phyloP scores from a whole-genome alignment of 2,113 vertebrate species.

The Lasiurus borealis region DNA sequence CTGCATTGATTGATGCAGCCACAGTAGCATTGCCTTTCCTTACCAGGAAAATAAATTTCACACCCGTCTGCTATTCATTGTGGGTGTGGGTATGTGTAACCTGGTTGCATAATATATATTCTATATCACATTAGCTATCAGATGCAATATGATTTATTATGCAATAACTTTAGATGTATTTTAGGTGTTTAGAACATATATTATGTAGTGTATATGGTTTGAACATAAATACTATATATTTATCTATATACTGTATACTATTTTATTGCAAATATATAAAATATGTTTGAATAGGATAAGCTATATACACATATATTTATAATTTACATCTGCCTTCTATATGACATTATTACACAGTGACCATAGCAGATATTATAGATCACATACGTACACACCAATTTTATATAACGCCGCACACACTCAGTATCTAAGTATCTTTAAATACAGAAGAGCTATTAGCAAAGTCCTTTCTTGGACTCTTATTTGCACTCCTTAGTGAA shows the following conservation, averaged over 20 bases:
- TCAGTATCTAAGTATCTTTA: slow-evolving; percentile 54
- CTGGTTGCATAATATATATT: slow-evolving; percentile 37
- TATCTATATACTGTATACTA: slow-evolving; percentile 40
- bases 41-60: slow-evolving; percentile 49
- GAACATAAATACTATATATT: slow-evolving; percentile 30
- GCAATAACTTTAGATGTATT: slow-evolving; percentile 23
- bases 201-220: background rate
- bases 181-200: slow-evolving; percentile 50
- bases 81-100: background rate
- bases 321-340: slow-evolving; percentile 42
- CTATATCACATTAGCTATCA: slow-evolving; percentile 35
- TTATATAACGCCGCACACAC: background rate
- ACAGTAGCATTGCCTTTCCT: slow-evolving; percentile 49
- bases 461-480: slow-evolving; percentile 43
- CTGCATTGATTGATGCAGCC: background rate
- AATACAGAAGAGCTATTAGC: slow-evolving; percentile 51
- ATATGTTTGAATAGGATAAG: slow-evolving; percentile 47
- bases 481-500: slow-evolving; percentile 52
- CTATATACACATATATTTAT: slow-evolving; percentile 12
- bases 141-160: slow-evolving; percentile 16
- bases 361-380: slow-evolving; percentile 4
- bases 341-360: slow-evolving; percentile 1
- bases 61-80: slow-evolving; percentile 17
- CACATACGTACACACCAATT: slow-evolving; percentile 38
- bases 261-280: slow-evolving; percentile 51